A percentile compares a stretch with the other conserved stretches of the same genome.
phyloP scores from a whole-genome alignment of 2,888 invertebrate genomes.

The Ichneumoninae sp. region DNA sequence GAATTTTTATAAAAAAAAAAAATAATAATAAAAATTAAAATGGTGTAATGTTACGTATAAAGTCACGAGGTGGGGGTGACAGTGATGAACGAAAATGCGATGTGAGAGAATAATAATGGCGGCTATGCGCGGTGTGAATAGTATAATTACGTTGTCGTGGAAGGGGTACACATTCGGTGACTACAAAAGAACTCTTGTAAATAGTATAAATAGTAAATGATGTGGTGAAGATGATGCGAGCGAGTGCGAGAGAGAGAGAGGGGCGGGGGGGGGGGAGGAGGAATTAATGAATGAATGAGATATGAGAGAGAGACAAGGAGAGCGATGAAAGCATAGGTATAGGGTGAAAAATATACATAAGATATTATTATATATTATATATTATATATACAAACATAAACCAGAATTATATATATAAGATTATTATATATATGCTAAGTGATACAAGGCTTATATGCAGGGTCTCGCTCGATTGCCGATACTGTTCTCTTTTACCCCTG shows the following conservation, averaged over 20 bases:
- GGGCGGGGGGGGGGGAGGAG: constrained; percentile 27
- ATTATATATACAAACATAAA: constrained; percentile 73
- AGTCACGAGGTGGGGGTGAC: constrained; percentile 63
- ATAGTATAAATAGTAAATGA: constrained; percentile 81
- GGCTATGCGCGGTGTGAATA: constrained; percentile 57
- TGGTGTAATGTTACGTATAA: constrained; percentile 71
- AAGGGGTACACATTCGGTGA: constrained; percentile 72
- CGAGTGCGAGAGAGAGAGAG: not conserved
- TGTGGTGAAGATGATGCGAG: constrained; percentile 1
- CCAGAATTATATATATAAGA: constrained; percentile 76
- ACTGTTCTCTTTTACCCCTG: constrained; percentile 28
- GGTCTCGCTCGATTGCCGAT: constrained; percentile 77
- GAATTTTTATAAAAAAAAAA: constrained; percentile 72
- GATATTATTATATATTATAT: constrained; percentile 83
- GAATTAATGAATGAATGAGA: constrained; percentile 42
- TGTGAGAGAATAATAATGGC: constrained; percentile 67
- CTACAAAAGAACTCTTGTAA: constrained; percentile 78
- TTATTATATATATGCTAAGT: constrained; percentile 82
- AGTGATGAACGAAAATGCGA: constrained; percentile 61
- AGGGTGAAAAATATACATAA: constrained; percentile 83
- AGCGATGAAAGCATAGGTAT: constrained; percentile 81
- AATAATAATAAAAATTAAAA: constrained; percentile 1
- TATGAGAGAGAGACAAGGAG: constrained; percentile 67
- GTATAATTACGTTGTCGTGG: constrained; percentile 60
- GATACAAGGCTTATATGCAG: constrained; percentile 79